phyloP scores from a whole-genome alignment of 2,888 invertebrate genomes.

The Drosophila mercatorum region DNA sequence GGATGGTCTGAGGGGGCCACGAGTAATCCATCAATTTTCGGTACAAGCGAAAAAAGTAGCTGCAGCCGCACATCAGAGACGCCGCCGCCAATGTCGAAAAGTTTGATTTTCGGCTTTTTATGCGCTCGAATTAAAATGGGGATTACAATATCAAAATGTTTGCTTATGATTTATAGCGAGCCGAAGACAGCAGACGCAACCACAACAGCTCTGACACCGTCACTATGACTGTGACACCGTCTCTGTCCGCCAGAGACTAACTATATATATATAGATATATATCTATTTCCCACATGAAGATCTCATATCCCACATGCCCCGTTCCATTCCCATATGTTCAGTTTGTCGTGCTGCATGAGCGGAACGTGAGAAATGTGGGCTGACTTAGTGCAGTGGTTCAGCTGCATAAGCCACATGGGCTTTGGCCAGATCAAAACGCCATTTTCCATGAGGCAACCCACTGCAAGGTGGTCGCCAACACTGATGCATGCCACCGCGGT shows the following conservation, averaged over 20 bases:
- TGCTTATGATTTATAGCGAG: slow-evolving; percentile 80
- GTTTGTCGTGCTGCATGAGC: slow-evolving; percentile 51
- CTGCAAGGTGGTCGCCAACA: slow-evolving; percentile 53
- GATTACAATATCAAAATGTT: slow-evolving; percentile 83
- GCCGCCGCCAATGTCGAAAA: slow-evolving; percentile 80
- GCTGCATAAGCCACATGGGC: slow-evolving; percentile 65
- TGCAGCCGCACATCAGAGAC: slow-evolving; percentile 74
- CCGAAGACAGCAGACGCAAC: slow-evolving; percentile 51
- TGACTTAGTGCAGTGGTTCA: slow-evolving; percentile 78
- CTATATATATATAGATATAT: slow-evolving; percentile 7
- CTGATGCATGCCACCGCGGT: slow-evolving; percentile 49
- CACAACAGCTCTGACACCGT: slow-evolving; percentile 17
- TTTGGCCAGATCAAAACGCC: slow-evolving; percentile 70
- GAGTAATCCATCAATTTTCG: slow-evolving; percentile 78
- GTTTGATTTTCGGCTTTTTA: slow-evolving; percentile 82
- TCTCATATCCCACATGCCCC: slow-evolving; percentile 20
- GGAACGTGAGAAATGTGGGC: slow-evolving; percentile 77
- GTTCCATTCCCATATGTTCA: slow-evolving; percentile 34
- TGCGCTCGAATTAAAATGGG: slow-evolving; percentile 80
- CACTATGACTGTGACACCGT: slow-evolving; percentile 18
- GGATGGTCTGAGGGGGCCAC: slow-evolving; percentile 22
- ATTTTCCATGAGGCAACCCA: slow-evolving; percentile 43
- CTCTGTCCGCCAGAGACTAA: slow-evolving; percentile 4
- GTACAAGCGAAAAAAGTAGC: slow-evolving; percentile 66
- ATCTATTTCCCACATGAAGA: slow-evolving; percentile 30